These are phyloP conservation scores for Bembecia ichneumoniformis DNA, from an alignment of 2,888 invertebrate genomes.

Conservation along the genomic window DNA sequence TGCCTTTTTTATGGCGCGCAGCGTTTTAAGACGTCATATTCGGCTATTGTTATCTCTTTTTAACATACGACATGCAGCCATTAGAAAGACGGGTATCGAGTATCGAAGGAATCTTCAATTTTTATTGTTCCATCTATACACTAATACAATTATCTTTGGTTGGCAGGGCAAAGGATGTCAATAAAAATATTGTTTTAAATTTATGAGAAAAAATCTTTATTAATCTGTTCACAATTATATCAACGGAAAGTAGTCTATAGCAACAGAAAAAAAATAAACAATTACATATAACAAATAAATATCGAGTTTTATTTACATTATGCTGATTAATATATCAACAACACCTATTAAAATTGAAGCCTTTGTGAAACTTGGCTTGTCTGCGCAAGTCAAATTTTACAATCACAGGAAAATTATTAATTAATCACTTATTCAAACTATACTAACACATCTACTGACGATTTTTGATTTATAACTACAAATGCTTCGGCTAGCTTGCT, in stretches of 20 bases:
- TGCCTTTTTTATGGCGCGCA: too few species aligned
- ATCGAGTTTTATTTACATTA: constrained; percentile 51
- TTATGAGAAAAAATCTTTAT: constrained; percentile 49
- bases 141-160: too few species aligned
- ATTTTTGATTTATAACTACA: constrained; percentile 52
- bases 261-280: constrained; percentile 56
- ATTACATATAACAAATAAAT: constrained; percentile 49
- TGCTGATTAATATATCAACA: constrained; percentile 16
- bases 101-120: too few species aligned
- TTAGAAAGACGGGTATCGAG: too few species aligned
- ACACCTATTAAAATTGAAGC: constrained; percentile 14
- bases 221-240: constrained; percentile 47
- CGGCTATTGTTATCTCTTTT: too few species aligned
- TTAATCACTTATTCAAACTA: constrained; percentile 20
- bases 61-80: too few species aligned
- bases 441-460: constrained; percentile 45
- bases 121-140: too few species aligned
- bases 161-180: background rate
- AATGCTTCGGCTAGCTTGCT: constrained; percentile 70
- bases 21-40: too few species aligned
- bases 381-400: constrained; percentile 27
- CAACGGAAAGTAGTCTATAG: constrained; percentile 50
- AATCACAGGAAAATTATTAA: background rate
- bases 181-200: constrained; percentile 4
- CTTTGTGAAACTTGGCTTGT: constrained; percentile 18